Conservation (phyloP, 2,797 vertebrate genomes). For the Cuniculus paca region DNA sequence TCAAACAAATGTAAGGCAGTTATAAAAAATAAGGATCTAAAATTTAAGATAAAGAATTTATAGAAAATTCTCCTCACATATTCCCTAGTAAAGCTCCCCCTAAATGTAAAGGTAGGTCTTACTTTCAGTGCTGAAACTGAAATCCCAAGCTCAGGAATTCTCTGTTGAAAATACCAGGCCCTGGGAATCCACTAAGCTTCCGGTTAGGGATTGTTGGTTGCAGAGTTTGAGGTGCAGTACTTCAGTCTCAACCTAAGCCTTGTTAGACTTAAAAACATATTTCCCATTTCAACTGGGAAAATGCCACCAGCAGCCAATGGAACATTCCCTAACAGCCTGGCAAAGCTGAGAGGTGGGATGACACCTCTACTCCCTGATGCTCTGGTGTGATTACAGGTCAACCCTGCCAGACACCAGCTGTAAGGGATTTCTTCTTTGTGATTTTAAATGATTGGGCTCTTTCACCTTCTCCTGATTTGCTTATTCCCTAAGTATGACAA, state of each 20-base stretch:
- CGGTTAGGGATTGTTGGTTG: constrained; percentile 15
- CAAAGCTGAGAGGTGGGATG: constrained; percentile 64
- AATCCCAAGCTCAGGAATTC: constrained; percentile 40
- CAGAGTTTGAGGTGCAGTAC: constrained; percentile 41
- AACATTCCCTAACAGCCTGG: constrained; percentile 59
- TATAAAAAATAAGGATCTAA: constrained; percentile 52
- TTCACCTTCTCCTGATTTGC: constrained; percentile 47
- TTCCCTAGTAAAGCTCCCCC: background rate
- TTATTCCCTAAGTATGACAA: constrained; percentile 17
- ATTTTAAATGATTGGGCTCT: constrained; percentile 19
- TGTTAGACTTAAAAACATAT: constrained; percentile 13
- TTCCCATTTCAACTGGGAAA: constrained; percentile 17
- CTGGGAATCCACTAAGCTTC: constrained; percentile 52
- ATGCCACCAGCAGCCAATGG: constrained; percentile 51
- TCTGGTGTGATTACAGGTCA: constrained; percentile 77
- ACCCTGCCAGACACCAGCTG: constrained; percentile 76
- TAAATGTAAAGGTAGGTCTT: constrained; percentile 35
- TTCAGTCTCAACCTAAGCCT: constrained; percentile 52
- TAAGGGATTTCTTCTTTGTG: constrained; percentile 66
- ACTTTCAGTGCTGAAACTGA: constrained; percentile 56
- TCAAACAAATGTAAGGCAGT: background rate
- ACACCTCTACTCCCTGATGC: constrained; percentile 68
- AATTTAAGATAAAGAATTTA: constrained; percentile 25
- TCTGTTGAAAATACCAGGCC: constrained; percentile 34
- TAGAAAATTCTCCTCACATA: constrained; percentile 18